phyloP scores from a whole-genome alignment of 2,888 invertebrate genomes.

The Oligia fasciuncula region DNA sequence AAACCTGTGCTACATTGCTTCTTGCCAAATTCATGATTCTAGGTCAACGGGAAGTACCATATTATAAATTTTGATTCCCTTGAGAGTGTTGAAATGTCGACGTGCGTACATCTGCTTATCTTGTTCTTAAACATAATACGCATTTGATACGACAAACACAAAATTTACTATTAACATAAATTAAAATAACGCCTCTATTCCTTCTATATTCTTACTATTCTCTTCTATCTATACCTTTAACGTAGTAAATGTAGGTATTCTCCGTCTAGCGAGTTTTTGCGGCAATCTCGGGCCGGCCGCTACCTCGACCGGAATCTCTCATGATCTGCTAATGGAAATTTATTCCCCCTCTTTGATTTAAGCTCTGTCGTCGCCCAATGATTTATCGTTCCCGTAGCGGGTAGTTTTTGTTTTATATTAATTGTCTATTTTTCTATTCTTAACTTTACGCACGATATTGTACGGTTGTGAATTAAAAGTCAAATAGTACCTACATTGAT shows the following conservation, averaged over 20 bases:
- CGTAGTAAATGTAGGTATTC: slow-evolving; percentile 56
- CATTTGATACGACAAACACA: neutral
- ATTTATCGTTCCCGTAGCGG: slow-evolving; percentile 68
- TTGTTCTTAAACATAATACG: neutral
- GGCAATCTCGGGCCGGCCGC: slow-evolving; percentile 55
- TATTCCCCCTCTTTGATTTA: slow-evolving; percentile 75
- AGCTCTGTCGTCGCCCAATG: slow-evolving; percentile 70
- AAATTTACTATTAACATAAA: neutral
- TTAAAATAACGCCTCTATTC: slow-evolving; percentile 1
- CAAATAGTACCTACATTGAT: neutral
- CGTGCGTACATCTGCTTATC: neutral
- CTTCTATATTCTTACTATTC: slow-evolving; percentile 6
- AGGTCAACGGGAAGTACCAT: too few relatives aligned
- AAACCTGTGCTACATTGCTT: too few relatives aligned
- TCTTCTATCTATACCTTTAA: slow-evolving; percentile 11
- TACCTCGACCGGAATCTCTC: slow-evolving; percentile 67
- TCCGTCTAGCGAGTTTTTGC: slow-evolving; percentile 57
- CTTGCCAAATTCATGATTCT: too few relatives aligned
- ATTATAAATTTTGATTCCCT: too few relatives aligned
- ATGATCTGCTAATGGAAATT: slow-evolving; percentile 75
- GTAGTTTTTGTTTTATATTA: slow-evolving; percentile 47
- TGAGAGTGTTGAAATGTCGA: too few relatives aligned
- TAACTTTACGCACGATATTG: neutral
- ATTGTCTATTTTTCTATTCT: neutral
- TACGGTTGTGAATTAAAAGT: too few relatives aligned